Base-by-base conservation (phyloP, 2,888 invertebrate species). In the Cyrtodaria siliqua region DNA sequence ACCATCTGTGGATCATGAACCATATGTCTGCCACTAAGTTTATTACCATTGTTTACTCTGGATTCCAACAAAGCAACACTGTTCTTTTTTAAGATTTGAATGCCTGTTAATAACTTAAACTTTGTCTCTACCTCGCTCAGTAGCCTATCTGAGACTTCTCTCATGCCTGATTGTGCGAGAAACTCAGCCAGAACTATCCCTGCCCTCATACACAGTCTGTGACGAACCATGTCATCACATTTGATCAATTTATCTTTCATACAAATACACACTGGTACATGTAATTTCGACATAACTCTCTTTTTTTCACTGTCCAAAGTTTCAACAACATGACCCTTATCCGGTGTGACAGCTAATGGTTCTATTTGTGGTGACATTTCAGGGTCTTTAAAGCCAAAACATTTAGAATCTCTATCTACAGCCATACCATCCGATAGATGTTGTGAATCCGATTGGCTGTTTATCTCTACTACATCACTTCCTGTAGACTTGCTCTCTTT, bases 101-200 rank as follows among this genome's bases (percentile, higher is more conserved):
- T 14, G 6, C n/a, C 6, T 6, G n/a, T 44, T 3, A 16, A 6
- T 9, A 18, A 6, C n/a, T 44, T 44, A 16, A 63, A 74, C 27
- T 63, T 74, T 3, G 44, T 38, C 47, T 68, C 57, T 20, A 69
- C 53, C 0, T 71, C 71, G 16, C 44, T 40, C 1, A 76, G 56
- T n/a, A 78, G 27, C 14, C 40, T 50, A n/a, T 61, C 56, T 27
- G 60, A 68, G 9, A 40, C 26, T 6, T 29, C 53, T 24, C 47
- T 57, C 70, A 74, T 66, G 2, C 70, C 73, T 44, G 53, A 53
- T 23, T 59, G 73, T 14, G 73, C 40, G 12, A 80, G 47, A 38
- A 73, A 80, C 23, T 80, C 76, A 16, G 69, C 56, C n/a, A 76
- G 33, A 18, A 71, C 73, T 18, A 80, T 55, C 1, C 76, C 80